These are phyloP conservation scores for Abrostola tripartita DNA, from an alignment of 2,888 invertebrate genomes.

Conservation along the genomic window DNA sequence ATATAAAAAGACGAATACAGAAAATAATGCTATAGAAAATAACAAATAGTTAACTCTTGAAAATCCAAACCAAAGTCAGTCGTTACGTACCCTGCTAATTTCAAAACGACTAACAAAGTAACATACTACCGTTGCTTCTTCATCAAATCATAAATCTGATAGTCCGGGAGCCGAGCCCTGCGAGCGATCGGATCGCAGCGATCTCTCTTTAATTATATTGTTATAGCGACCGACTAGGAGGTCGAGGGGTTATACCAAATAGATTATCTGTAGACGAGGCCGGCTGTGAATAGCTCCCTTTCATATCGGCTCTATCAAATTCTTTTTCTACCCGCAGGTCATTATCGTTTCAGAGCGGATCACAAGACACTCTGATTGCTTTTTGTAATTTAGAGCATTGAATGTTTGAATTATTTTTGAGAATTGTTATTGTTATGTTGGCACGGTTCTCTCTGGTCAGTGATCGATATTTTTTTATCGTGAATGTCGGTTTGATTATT, in stretches of 20 bases:
- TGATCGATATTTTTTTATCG: constrained; percentile 60
- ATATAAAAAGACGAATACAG: no score
- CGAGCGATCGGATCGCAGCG: constrained; percentile 64
- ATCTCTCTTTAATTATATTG: constrained; percentile 88
- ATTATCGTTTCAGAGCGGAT: constrained; percentile 74
- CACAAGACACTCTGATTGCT: constrained; percentile 80
- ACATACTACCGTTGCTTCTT: constrained; percentile 51
- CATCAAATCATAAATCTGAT: constrained; percentile 54
- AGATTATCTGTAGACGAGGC: constrained; percentile 84
- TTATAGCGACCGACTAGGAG: constrained; percentile 79
- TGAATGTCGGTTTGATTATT: constrained; percentile 58
- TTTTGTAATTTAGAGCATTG: constrained; percentile 80
- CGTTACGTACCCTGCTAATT: constrained; percentile 6
- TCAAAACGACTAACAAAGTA: constrained; percentile 15
- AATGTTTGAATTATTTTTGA: constrained; percentile 78
- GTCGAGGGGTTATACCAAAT: constrained; percentile 88
- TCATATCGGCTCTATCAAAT: constrained; percentile 79
- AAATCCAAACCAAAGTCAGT: no score
- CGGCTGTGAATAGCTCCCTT: constrained; percentile 70
- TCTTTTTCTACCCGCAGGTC: constrained; percentile 75
- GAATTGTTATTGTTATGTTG: constrained; percentile 75
- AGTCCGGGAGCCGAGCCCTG: constrained; percentile 57
- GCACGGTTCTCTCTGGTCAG: constrained; percentile 65
- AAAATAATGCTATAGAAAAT: no score
- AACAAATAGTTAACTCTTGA: no score